These are phyloP conservation scores for Tychaedon coryphoeus DNA, from an alignment of 2,113 vertebrate genomes.

Conservation along the genomic window DNA sequence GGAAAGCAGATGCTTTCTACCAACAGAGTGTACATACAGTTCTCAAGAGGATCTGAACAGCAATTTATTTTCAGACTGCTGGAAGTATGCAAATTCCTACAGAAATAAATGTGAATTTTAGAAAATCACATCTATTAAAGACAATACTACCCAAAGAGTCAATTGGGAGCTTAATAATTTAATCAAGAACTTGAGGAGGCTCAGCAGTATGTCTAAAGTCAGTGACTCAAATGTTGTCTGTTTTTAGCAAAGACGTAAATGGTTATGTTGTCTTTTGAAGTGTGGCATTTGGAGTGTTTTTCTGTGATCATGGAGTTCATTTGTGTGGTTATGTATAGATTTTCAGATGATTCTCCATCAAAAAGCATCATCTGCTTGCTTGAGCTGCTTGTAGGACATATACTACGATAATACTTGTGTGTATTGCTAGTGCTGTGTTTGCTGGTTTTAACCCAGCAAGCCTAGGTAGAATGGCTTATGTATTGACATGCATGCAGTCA, in stretches of 20 bases:
- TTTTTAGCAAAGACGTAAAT: not conserved
- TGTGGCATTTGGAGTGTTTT: not conserved
- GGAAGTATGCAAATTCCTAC: slow-evolving; percentile 63
- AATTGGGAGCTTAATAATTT: slow-evolving; percentile 28
- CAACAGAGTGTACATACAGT: slow-evolving; percentile 54
- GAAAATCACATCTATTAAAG: slow-evolving; percentile 46
- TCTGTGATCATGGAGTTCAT: not conserved
- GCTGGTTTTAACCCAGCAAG: not conserved
- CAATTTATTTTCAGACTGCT: slow-evolving; percentile 68
- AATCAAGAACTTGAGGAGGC: slow-evolving; percentile 18
- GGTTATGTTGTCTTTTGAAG: not conserved
- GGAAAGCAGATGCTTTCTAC: slow-evolving; percentile 74
- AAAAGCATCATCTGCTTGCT: not conserved
- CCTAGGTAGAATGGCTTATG: not conserved
- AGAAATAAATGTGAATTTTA: slow-evolving; percentile 65
- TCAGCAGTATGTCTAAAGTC: not conserved
- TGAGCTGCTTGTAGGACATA: not conserved
- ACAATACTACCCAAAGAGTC: slow-evolving; percentile 17
- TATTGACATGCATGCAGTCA: not conserved
- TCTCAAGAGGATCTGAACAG: slow-evolving; percentile 63
- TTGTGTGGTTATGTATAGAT: not conserved
- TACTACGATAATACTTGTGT: fast-evolving
- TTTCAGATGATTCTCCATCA: not conserved
- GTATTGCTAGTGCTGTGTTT: not conserved
- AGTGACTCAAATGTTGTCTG: slow-evolving; percentile 18